Evolutionary conservation across 2,113 vertebrate genomes (phyloP).

Genomic region (Choloepus hoffmanni): DNA sequence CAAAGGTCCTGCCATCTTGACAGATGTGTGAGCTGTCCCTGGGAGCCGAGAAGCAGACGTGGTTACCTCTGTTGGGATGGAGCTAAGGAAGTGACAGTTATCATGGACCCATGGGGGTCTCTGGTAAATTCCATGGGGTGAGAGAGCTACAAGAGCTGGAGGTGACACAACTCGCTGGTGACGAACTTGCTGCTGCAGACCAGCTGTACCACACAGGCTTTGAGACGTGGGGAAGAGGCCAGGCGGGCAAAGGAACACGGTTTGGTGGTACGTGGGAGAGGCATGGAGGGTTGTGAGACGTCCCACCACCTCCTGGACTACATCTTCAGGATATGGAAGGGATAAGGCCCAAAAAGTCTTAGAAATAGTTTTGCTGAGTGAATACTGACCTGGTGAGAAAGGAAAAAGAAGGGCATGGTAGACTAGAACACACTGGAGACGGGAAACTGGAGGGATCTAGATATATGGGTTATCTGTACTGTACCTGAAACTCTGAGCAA

Average conservation of each 20-base stretch:
- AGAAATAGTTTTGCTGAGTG: background rate
- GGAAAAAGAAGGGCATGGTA: background rate
- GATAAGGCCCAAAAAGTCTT: background rate
- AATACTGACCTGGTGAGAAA: background rate
- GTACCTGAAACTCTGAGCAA: background rate
- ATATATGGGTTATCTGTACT: background rate
- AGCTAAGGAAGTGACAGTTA: fast-evolving
- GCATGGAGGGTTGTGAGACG: background rate
- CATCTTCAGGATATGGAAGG: background rate
- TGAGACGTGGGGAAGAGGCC: background rate
- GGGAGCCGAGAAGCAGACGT: background rate
- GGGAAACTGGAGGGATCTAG: background rate
- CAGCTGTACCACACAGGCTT: background rate
- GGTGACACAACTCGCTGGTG: background rate
- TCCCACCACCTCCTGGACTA: no score
- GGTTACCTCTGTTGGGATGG: background rate
- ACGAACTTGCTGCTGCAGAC: background rate
- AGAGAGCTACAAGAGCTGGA: background rate
- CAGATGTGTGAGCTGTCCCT: no score
- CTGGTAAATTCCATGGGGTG: background rate
- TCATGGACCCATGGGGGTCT: background rate
- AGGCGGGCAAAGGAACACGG: background rate
- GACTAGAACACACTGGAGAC: background rate
- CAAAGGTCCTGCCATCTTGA: no score
- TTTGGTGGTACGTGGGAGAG: fast-evolving